phyloP scores from a whole-genome alignment of 1,140 invertebrate species.

The Caenorhabditis tropicalis region DNA sequence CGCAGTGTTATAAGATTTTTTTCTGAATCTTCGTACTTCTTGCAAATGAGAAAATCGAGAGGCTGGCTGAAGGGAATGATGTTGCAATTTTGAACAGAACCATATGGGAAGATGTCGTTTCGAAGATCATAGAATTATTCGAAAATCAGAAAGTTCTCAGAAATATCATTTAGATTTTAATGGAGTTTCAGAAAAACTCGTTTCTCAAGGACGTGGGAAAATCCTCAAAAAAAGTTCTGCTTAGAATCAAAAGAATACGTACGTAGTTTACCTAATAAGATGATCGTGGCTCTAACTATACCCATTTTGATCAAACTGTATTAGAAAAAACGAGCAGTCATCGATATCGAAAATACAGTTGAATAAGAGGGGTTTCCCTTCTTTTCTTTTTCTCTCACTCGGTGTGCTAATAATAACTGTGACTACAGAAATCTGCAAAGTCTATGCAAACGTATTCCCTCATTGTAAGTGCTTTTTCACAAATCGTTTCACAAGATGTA shows the following conservation, averaged over 20 bases:
- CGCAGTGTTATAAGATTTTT: background rate
- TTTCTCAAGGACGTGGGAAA: no score
- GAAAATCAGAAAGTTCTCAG: background rate
- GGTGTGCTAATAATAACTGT: slow-evolving; percentile 5
- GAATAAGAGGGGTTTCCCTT: slow-evolving; percentile 10
- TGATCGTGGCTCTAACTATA: no score
- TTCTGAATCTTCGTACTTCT: background rate
- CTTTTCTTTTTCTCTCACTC: background rate
- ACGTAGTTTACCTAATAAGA: no score
- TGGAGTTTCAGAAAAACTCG: no score
- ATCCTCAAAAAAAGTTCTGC: no score
- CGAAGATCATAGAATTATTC: background rate
- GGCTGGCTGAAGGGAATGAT: background rate
- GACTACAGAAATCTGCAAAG: background rate
- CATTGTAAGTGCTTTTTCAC: background rate
- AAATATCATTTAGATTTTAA: background rate
- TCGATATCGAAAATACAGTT: no score
- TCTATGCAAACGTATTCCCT: background rate
- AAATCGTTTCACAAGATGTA: background rate
- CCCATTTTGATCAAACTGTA: no score
- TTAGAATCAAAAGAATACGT: no score
- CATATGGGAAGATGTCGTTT: background rate
- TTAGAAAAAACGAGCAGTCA: no score
- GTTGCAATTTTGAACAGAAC: background rate
- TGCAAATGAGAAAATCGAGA: background rate